Conservation (phyloP, 2,797 vertebrate species). For the Rhabdophis nuchalis region DNA sequence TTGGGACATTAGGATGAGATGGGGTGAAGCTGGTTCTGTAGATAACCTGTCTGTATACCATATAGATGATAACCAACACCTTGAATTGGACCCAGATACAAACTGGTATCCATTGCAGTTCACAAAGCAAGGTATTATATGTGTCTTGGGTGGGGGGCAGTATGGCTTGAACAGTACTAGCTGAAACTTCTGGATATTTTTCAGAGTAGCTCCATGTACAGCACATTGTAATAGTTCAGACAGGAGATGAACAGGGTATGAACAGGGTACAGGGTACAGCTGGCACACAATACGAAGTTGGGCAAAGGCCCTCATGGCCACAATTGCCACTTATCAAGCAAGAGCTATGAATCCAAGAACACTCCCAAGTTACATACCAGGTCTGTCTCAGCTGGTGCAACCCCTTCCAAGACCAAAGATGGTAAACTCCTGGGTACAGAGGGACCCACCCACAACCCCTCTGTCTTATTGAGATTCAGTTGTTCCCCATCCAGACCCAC, state of each 20-base stretch:
- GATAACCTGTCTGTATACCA: not conserved
- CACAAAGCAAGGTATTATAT: not conserved
- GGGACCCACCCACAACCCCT: not conserved
- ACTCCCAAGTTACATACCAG: too few species aligned
- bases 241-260: not conserved
- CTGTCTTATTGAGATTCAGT: not conserved
- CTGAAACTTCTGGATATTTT: not conserved
- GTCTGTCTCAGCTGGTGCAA: too few species aligned
- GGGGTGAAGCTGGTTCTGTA: not conserved
- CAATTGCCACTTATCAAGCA: too few species aligned
- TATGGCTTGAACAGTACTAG: not conserved
- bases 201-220: not conserved
- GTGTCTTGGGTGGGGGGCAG: accelerated
- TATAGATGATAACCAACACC: not conserved
- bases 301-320: not conserved
- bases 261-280: too few species aligned
- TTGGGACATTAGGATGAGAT: not conserved
- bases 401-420: too few species aligned
- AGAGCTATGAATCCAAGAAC: too few species aligned
- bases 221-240: not conserved
- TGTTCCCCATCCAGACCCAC: not conserved
- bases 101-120: not conserved
- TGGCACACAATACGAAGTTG: not conserved
- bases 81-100: not conserved
- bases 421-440: too few species aligned